These are phyloP conservation scores for Scortum barcoo DNA, from an alignment of 2,113 vertebrate species.

Conservation along the genomic window DNA sequence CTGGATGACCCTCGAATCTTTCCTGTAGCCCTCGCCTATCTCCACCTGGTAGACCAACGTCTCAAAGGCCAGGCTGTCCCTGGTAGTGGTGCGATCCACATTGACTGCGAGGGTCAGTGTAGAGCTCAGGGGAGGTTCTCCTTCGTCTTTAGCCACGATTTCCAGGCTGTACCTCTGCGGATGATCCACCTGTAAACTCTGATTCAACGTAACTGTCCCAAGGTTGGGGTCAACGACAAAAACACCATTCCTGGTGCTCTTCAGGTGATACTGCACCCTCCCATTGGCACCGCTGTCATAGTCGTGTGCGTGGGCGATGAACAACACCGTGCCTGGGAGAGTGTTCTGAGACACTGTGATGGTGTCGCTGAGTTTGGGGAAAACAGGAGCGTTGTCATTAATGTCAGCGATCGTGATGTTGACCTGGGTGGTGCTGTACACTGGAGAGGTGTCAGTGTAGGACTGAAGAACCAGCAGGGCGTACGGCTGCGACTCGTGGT, in stretches of 20 bases:
- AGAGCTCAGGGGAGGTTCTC: constrained; percentile 85
- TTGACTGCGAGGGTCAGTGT: constrained; percentile 80
- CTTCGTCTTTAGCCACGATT: constrained; percentile 88
- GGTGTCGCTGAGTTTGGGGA: constrained; percentile 78
- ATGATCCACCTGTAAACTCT: constrained; percentile 62
- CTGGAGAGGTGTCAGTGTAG: constrained; percentile 77
- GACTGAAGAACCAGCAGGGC: constrained; percentile 88
- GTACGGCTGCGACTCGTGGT: constrained; percentile 86
- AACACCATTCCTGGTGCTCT: constrained; percentile 30
- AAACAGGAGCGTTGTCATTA: constrained; percentile 91
- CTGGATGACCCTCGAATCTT: constrained; percentile 85
- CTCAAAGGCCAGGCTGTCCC: constrained; percentile 86
- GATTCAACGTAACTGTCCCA: constrained; percentile 87
- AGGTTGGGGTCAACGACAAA: constrained; percentile 85
- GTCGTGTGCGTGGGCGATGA: constrained; percentile 90
- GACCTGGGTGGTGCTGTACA: constrained; percentile 89
- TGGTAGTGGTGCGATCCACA: constrained; percentile 76
- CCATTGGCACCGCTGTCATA: constrained; percentile 89
- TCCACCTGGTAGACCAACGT: constrained; percentile 91
- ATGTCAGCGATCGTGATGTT: constrained; percentile 88
- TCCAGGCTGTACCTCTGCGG: constrained; percentile 75
- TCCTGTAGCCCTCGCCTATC: constrained; percentile 86
- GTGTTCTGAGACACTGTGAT: constrained; percentile 83
- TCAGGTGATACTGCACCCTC: constrained; percentile 85
- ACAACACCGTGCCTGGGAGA: constrained; percentile 87